Conservation (phyloP, 1,140 invertebrate species). For the Subanguina moxae region DNA sequence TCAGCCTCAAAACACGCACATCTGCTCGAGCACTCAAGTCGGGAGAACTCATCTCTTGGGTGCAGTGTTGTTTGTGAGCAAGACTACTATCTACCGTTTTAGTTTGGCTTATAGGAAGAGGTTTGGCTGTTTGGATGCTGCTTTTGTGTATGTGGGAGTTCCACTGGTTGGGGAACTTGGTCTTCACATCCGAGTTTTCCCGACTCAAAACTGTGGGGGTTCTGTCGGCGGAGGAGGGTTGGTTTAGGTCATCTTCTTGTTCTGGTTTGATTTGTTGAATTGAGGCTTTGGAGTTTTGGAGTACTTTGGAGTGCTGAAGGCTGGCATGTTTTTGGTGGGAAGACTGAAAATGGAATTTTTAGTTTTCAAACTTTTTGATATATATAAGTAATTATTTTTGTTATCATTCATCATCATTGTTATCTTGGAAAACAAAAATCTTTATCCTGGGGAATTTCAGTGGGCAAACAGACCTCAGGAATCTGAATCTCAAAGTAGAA, state of each 20-base stretch:
- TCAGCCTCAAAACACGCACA: background rate
- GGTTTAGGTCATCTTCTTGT: too few relatives aligned
- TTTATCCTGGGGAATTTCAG: too few relatives aligned
- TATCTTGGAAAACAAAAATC: too few relatives aligned
- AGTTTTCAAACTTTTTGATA: background rate
- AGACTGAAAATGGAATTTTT: background rate
- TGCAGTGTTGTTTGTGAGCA: background rate
- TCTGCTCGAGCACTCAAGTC: background rate
- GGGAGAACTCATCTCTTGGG: background rate
- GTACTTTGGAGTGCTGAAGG: background rate
- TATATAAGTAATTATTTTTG: background rate
- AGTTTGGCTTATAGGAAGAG: background rate
- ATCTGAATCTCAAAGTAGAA: too few relatives aligned
- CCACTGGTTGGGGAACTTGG: constrained; percentile 27
- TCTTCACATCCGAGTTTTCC: constrained; percentile 41
- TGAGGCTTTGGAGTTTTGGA: background rate
- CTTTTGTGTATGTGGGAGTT: constrained; percentile 9
- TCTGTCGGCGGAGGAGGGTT: constrained; percentile 7
- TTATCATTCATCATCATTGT: too few relatives aligned
- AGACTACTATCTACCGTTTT: background rate
- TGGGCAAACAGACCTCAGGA: too few relatives aligned
- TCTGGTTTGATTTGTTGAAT: too few relatives aligned
- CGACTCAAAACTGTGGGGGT: constrained; percentile 31
- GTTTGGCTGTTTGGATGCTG: background rate
- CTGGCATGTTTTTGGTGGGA: background rate